Conservation (phyloP, 2,797 vertebrate genomes). For the Epinephelus malabaricus region DNA sequence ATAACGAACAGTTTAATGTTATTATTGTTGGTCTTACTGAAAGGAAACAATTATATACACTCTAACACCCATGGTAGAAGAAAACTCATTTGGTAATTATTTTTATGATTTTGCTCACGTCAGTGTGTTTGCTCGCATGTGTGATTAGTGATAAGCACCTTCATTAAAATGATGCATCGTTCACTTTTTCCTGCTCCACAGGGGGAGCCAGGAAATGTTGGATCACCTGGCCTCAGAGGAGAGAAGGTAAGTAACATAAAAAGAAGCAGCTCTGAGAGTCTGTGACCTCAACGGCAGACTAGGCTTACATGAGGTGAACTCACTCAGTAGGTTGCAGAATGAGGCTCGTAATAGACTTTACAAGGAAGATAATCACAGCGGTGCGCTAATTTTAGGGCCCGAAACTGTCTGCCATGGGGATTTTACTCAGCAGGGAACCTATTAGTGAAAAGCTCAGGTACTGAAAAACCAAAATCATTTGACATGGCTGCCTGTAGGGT, state of each 20-base stretch:
- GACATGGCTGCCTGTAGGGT: constrained; percentile 52
- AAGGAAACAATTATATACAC: constrained; percentile 9
- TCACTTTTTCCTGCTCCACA: constrained; percentile 55
- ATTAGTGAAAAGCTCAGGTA: constrained; percentile 67
- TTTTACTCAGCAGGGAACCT: constrained; percentile 64
- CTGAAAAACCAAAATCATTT: constrained; percentile 54
- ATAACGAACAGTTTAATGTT: constrained; percentile 21
- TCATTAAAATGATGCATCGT: constrained; percentile 64
- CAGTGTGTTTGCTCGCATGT: constrained; percentile 40
- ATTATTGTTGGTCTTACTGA: constrained; percentile 12
- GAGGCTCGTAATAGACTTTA: constrained; percentile 63
- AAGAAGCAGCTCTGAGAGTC: constrained; percentile 31
- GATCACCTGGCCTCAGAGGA: constrained; percentile 87
- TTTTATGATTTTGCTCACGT: constrained; percentile 47
- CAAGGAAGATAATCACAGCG: constrained; percentile 66
- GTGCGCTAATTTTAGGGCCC: constrained; percentile 63
- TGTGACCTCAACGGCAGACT: constrained; percentile 61
- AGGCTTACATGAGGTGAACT: constrained; percentile 47
- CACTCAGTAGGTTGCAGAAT: constrained; percentile 48
- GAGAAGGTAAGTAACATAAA: constrained; percentile 87
- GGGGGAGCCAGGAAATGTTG: constrained; percentile 83
- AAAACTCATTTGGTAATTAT: constrained; percentile 26
- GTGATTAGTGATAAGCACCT: constrained; percentile 48
- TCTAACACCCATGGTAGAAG: background rate
- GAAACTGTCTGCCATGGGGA: constrained; percentile 60